Conservation (phyloP, 2,888 invertebrate species). For the Athripsodes cinereus region DNA sequence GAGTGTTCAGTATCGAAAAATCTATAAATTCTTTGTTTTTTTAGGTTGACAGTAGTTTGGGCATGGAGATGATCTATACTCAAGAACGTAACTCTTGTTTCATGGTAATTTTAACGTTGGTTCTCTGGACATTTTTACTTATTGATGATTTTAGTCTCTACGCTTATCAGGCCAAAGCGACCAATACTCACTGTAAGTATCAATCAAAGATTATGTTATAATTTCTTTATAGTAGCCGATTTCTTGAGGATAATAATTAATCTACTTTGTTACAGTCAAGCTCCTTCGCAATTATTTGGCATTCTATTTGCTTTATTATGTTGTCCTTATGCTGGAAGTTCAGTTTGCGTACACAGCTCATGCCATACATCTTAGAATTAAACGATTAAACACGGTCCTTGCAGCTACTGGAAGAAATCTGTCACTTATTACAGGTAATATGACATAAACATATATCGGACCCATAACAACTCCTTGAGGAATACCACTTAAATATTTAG, state of each 20-base stretch:
- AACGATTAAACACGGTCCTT: constrained; percentile 48
- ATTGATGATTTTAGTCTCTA: constrained; percentile 46
- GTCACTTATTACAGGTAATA: constrained; percentile 16
- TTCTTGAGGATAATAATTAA: no score
- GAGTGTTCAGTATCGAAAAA: no score
- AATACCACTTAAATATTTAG: no score
- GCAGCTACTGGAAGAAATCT: constrained; percentile 40
- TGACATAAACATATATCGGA: neutral
- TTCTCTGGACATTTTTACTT: constrained; percentile 42
- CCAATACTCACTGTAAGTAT: constrained; percentile 41
- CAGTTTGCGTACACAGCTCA: constrained; percentile 55
- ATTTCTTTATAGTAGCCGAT: no score
- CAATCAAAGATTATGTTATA: no score
- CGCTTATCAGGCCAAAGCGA: constrained; percentile 38
- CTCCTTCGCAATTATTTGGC: constrained; percentile 50
- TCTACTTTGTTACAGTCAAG: constrained; percentile 38
- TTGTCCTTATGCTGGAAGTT: constrained; percentile 52
- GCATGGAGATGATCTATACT: constrained; percentile 38
- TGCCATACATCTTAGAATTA: constrained; percentile 51
- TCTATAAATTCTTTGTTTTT: no score
- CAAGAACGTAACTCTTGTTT: constrained; percentile 43
- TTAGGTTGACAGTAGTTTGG: constrained; percentile 44
- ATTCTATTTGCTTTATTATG: constrained; percentile 54
- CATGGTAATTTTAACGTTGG: constrained; percentile 39
- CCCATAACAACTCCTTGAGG: no score